A percentile compares a stretch with the other conserved stretches of the same genome.
phyloP scores from a whole-genome alignment of 2,113 vertebrate species.

The Phylloscopus trochilus region DNA sequence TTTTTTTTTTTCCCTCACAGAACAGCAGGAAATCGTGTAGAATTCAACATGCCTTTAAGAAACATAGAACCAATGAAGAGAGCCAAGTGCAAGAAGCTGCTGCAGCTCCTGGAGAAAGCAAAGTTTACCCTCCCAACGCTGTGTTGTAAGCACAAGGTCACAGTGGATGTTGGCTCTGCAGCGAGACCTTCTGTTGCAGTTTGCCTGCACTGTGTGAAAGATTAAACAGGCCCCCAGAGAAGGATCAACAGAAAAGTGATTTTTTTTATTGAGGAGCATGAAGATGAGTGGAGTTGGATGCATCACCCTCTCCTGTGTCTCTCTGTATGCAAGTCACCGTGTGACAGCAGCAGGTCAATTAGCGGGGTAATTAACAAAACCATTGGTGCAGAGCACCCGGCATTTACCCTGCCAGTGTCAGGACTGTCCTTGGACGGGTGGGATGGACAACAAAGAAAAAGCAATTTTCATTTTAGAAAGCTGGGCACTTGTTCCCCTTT shows the following conservation, averaged over 20 bases:
- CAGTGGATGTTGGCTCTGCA: not conserved
- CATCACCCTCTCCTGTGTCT: not conserved
- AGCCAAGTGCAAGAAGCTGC: not conserved
- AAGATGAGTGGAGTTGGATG: not conserved
- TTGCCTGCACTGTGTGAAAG: not conserved
- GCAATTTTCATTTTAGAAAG: not conserved
- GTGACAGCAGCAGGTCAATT: not conserved
- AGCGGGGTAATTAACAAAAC: not conserved
- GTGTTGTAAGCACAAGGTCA: not conserved
- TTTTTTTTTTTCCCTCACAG: not conserved
- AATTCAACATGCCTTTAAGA: not conserved
- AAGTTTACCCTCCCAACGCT: not conserved
- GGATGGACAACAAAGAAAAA: not conserved
- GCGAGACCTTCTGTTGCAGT: not conserved
- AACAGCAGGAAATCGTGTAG: not conserved
- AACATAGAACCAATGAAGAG: not conserved
- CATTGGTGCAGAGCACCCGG: not conserved
- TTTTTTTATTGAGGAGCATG: not conserved
- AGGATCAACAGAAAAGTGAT: not conserved
- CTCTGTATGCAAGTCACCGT: not conserved
- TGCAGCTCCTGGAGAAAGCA: not conserved
- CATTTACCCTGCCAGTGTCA: not conserved
- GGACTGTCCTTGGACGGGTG: not conserved
- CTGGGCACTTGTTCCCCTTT: not conserved
- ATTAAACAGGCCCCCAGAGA: not conserved